Conservation (phyloP, 2,113 vertebrate genomes). For the Festucalex cinctus region DNA sequence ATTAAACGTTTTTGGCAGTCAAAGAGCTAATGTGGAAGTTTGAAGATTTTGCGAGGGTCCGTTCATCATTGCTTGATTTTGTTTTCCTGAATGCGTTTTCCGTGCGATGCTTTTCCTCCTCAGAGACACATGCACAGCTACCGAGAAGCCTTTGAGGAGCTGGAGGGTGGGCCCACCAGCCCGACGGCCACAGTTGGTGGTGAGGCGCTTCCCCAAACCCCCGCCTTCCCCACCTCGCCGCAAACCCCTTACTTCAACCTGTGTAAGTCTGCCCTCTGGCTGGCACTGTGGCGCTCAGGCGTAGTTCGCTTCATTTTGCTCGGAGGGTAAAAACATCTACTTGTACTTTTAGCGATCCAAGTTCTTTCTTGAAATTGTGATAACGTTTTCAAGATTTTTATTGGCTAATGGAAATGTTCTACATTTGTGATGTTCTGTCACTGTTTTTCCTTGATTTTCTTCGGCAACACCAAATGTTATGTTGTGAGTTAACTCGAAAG, state of each 20-base stretch:
- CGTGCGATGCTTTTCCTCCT: background rate
- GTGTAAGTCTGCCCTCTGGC: conserved; percentile 72
- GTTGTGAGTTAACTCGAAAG: conserved; percentile 8
- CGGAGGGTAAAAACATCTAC: background rate
- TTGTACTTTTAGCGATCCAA: too few species aligned
- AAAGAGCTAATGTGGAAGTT: background rate
- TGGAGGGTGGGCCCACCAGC: conserved; percentile 79
- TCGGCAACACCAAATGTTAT: conserved; percentile 25
- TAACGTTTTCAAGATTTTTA: background rate
- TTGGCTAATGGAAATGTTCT: background rate
- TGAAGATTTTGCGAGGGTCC: background rate
- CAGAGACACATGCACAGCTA: conserved; percentile 98
- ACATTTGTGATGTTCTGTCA: background rate
- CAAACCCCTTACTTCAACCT: conserved; percentile 80
- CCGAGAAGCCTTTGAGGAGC: conserved; percentile 94
- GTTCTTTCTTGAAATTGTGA: background rate
- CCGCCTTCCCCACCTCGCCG: conserved; percentile 76
- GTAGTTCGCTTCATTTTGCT: background rate
- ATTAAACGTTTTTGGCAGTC: too few species aligned
- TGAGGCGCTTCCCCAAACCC: conserved; percentile 84
- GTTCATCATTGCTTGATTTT: background rate
- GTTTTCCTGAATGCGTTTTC: too few species aligned
- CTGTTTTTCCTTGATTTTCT: background rate
- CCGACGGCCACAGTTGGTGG: conserved; percentile 80
- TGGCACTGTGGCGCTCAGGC: conserved; percentile 64